Evolutionary conservation across 2,888 invertebrate species (phyloP), one percentile per base, ranked within the genome.

Genomic region (Agrotis ipsilon): DNA sequence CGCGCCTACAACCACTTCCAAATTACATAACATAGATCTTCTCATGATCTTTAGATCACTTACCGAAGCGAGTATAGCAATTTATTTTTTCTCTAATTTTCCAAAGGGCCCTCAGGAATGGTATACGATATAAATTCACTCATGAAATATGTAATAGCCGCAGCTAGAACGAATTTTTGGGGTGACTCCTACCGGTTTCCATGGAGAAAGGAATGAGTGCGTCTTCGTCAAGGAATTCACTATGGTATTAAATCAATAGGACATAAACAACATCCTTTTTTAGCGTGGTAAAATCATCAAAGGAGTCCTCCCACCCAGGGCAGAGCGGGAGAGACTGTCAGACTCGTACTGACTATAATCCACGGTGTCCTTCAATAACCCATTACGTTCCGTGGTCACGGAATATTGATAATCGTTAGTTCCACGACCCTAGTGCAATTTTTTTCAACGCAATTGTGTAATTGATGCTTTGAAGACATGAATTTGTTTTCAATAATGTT

Each of bases 71-170:
- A 48, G 21, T 45, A 27, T 57, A 55, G 24, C 61, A 48, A 68
- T 32, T 68, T 52, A 64, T 55, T 66, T 66, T 59, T 79, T 64
- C 57, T 80, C 52, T 72, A 68, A 80, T 72, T 80, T 80, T 72
- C 59, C 45, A 68, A 59, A 60, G 68, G 63, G 19, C 68, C 67
- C 62, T 67, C n/a, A 55, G 75, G 71, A 43, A 72, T 54, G 62
- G 66, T 80, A 51, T 43, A 63, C 19, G 59, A 74, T 74, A 80
- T 65, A 84, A 75, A 78, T 82, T 72, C 63, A 63, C 80, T 85
- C 85, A 83, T 85, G 85, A 81, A 84, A 85, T 85, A 84, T 80
- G 83, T 82, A 84, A 80, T 69, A 78, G 81, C 70, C 54, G 19
- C 67, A 63, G 66, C 57, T 66, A 73, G 65, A 68, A 70, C 52